phyloP scores from a whole-genome alignment of 2,888 invertebrate genomes.

The Drosophila fulvimacula region DNA sequence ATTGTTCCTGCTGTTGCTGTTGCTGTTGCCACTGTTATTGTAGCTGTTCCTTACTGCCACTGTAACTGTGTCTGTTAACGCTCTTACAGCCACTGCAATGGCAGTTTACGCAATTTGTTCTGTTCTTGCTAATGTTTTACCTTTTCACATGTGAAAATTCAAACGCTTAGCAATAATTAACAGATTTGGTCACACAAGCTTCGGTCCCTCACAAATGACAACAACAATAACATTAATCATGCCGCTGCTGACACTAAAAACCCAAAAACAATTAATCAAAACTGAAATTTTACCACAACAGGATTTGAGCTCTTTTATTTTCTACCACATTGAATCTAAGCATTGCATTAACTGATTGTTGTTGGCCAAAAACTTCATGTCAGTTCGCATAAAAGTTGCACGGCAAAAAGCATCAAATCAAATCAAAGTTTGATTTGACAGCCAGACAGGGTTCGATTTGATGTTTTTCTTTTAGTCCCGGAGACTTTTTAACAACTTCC shows the following conservation, averaged over 20 bases:
- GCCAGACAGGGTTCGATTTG: conserved; percentile 58
- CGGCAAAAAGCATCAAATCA: conserved; percentile 64
- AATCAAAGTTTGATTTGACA: conserved; percentile 78
- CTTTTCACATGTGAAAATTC: conserved; percentile 67
- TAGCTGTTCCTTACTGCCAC: not conserved
- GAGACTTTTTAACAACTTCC: conserved; percentile 64
- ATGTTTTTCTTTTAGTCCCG: conserved; percentile 39
- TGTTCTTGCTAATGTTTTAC: not conserved
- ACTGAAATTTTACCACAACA: conserved; percentile 4
- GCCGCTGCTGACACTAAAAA: conserved; percentile 58
- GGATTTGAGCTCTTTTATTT: not conserved
- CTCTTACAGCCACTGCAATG: not conserved
- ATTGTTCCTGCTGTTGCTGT: not conserved
- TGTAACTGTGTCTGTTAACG: not conserved
- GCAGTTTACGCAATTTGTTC: conserved; percentile 1
- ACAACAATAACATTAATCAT: conserved; percentile 65
- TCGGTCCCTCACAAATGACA: conserved; percentile 25
- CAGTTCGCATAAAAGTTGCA: conserved; percentile 74
- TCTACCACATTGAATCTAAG: conserved; percentile 1
- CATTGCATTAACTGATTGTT: conserved; percentile 74
- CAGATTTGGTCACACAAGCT: conserved; percentile 62
- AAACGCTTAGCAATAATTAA: conserved; percentile 75
- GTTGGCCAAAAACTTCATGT: conserved; percentile 54
- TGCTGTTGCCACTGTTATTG: not conserved
- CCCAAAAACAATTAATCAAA: conserved; percentile 61